Evolutionary conservation across 2,888 invertebrate genomes (phyloP).

Genomic region (Sclerodermus sp.): DNA sequence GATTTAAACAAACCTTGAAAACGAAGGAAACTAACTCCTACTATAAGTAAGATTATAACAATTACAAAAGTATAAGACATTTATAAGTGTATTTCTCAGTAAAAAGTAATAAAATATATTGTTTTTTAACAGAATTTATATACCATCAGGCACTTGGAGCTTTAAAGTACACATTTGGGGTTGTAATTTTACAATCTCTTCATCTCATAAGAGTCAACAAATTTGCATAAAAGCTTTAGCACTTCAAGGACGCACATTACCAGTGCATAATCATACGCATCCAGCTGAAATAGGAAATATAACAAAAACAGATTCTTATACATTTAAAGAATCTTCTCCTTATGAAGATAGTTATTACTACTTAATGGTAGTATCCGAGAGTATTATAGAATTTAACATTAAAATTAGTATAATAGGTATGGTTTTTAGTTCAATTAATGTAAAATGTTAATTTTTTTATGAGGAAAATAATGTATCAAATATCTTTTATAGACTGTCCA

Average conservation of each 20-base stretch:
- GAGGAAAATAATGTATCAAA: background rate
- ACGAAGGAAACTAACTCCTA: slow-evolving; percentile 56
- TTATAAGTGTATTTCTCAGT: background rate
- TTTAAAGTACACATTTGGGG: slow-evolving; percentile 54
- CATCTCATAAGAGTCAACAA: slow-evolving; percentile 26
- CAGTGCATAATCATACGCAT: slow-evolving; percentile 47
- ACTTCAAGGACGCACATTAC: slow-evolving; percentile 53
- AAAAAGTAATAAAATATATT: background rate
- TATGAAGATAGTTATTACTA: slow-evolving; percentile 59
- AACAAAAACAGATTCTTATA: slow-evolving; percentile 43
- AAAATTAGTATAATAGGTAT: slow-evolving; percentile 50
- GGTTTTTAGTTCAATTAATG: background rate
- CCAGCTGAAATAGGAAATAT: slow-evolving; percentile 38
- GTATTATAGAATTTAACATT: slow-evolving; percentile 54
- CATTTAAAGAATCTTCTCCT: slow-evolving; percentile 54
- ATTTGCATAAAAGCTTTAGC: slow-evolving; percentile 54
- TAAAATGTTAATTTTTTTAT: background rate
- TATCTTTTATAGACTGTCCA: slow-evolving; percentile 39
- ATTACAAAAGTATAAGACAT: too few species aligned
- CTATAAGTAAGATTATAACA: slow-evolving; percentile 53
- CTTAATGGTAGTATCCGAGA: slow-evolving; percentile 55
- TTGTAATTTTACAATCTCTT: slow-evolving; percentile 50
- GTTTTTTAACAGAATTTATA: slow-evolving; percentile 52
- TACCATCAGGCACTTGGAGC: slow-evolving; percentile 57
- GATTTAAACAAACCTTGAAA: slow-evolving; percentile 45